These are phyloP conservation scores for Oegoconia quadripuncta DNA, from an alignment of 2,888 invertebrate genomes.

Conservation along the genomic window DNA sequence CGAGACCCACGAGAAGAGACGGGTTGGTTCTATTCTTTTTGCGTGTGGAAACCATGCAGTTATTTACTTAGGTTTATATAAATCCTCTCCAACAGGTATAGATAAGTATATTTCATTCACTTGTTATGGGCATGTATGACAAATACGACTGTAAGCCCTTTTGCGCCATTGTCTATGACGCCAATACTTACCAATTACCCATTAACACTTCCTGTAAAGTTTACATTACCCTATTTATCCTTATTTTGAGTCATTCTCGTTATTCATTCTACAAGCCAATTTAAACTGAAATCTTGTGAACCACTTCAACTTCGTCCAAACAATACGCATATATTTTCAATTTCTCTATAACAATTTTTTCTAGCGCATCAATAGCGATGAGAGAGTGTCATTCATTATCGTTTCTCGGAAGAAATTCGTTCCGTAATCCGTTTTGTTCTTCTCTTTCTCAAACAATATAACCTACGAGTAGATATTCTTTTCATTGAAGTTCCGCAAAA, in stretches of 20 bases:
- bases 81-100: too few relatives aligned
- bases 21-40: too few relatives aligned
- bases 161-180: neutral
- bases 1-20: too few relatives aligned
- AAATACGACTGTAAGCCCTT: neutral
- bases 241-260: conserved; percentile 11
- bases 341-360: neutral
- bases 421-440: too few relatives aligned
- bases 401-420: neutral
- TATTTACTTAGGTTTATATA: too few relatives aligned
- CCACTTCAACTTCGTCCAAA: neutral
- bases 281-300: neutral
- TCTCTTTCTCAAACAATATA: neutral
- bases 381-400: neutral
- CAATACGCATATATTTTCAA: neutral
- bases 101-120: too few relatives aligned
- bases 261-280: neutral
- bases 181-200: too few relatives aligned
- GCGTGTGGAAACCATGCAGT: too few relatives aligned
- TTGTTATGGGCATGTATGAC: too few relatives aligned
- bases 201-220: neutral
- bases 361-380: too few relatives aligned
- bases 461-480: too few relatives aligned
- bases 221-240: conserved; percentile 6
- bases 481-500: conserved; percentile 1